These are phyloP conservation scores for Idris sp. DNA, from an alignment of 1,140 invertebrate genomes.

Conservation along the genomic window DNA sequence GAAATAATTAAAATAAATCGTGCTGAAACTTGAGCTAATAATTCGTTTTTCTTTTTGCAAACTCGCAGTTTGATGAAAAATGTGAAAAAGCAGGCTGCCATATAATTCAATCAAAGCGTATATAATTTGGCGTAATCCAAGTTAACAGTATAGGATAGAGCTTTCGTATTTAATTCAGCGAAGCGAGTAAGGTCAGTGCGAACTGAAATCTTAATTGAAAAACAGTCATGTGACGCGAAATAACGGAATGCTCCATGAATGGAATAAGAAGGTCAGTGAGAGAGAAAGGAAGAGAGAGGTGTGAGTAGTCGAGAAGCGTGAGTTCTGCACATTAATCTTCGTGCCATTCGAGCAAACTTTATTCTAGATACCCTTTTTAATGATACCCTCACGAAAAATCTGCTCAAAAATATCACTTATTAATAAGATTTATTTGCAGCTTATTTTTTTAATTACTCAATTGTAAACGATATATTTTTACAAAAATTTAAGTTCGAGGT, in stretches of 20 bases:
- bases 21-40: too few relatives aligned
- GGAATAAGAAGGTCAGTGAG: constrained; percentile 55
- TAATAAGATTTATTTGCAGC: too few relatives aligned
- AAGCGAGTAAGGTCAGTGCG: constrained; percentile 56
- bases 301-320: constrained; percentile 45
- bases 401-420: too few relatives aligned
- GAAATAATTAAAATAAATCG: too few relatives aligned
- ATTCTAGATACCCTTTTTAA: constrained; percentile 39
- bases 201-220: constrained; percentile 57
- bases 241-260: constrained; percentile 59
- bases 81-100: constrained; percentile 15
- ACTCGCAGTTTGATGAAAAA: too few relatives aligned
- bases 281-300: constrained; percentile 52
- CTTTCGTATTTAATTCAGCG: constrained; percentile 41
- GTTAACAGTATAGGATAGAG: constrained; percentile 29
- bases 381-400: neutral
- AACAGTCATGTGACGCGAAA: constrained; percentile 51
- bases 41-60: too few relatives aligned
- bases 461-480: too few relatives aligned
- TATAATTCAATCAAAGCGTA: constrained; percentile 27
- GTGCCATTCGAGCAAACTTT: constrained; percentile 33
- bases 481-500: too few relatives aligned
- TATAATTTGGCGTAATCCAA: constrained; percentile 31
- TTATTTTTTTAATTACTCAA: too few relatives aligned
- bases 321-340: constrained; percentile 53